These are phyloP conservation scores for Hydrotaea cyrtoneurina DNA, from an alignment of 2,888 invertebrate genomes.

Conservation along the genomic window DNA sequence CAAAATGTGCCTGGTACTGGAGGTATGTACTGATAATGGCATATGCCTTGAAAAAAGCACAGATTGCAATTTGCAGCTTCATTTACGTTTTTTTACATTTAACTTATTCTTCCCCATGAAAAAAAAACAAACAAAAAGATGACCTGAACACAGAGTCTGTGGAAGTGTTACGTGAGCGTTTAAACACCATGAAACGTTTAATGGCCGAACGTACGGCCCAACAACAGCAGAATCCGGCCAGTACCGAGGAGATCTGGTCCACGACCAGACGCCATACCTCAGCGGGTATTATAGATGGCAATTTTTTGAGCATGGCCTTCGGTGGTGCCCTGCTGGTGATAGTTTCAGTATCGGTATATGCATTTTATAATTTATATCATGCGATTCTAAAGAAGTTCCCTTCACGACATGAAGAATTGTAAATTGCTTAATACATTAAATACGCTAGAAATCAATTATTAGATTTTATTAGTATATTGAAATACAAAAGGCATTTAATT, in stretches of 20 bases:
- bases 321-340: constrained; percentile 89
- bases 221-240: constrained; percentile 79
- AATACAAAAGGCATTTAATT: constrained; percentile 34
- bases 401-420: constrained; percentile 89
- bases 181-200: constrained; percentile 90
- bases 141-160: constrained; percentile 85
- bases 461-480: constrained; percentile 28
- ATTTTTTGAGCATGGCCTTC: constrained; percentile 91
- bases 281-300: constrained; percentile 87
- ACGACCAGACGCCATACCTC: constrained; percentile 77
- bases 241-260: constrained; percentile 79
- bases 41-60: not conserved
- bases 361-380: constrained; percentile 91
- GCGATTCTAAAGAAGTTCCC: constrained; percentile 92
- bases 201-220: constrained; percentile 87
- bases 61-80: not conserved
- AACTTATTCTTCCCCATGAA: not conserved
- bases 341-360: constrained; percentile 90
- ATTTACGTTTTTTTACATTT: not conserved
- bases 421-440: constrained; percentile 75
- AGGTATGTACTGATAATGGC: constrained; percentile 23
- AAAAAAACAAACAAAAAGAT: constrained; percentile 69
- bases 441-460: not conserved
- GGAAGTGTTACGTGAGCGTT: constrained; percentile 88
- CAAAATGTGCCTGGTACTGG: constrained; percentile 60